A percentile compares a stretch with the other conserved stretches of the same genome.
phyloP scores from a whole-genome alignment of 1,140 invertebrate genomes.

The Drosophila burlai region DNA sequence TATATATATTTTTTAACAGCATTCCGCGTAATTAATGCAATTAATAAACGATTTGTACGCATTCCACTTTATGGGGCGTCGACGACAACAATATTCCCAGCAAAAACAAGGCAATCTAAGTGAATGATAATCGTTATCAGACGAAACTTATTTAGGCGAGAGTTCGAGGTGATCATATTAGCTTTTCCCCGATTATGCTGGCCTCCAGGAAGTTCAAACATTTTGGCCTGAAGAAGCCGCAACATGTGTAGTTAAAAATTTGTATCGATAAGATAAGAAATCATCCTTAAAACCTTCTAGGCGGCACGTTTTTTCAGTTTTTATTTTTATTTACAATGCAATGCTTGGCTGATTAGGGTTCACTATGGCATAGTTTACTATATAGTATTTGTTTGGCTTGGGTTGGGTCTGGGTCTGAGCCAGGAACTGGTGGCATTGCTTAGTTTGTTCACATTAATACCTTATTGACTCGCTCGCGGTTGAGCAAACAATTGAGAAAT shows the following conservation, averaged over 20 bases:
- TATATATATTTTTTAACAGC: constrained; percentile 21
- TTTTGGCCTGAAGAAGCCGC: constrained; percentile 23
- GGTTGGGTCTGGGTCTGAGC: constrained; percentile 11
- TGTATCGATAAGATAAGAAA: constrained; percentile 27
- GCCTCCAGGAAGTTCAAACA: constrained; percentile 27
- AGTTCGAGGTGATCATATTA: constrained; percentile 43
- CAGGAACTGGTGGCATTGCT: constrained; percentile 23
- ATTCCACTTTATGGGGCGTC: constrained; percentile 52
- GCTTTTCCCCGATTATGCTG: constrained; percentile 10
- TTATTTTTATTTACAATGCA: constrained; percentile 23
- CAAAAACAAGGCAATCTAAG: constrained; percentile 29
- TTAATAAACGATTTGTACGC: constrained; percentile 73
- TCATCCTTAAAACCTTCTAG: background rate
- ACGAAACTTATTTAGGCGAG: background rate
- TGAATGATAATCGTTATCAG: constrained; percentile 45
- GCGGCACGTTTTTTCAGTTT: constrained; percentile 15
- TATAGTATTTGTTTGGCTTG: constrained; percentile 27
- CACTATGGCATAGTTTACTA: constrained; percentile 14
- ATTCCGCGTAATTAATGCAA: constrained; percentile 66
- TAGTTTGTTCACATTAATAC: constrained; percentile 29
- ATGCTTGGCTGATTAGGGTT: constrained; percentile 19
- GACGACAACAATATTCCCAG: constrained; percentile 6
- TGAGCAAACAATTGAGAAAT: constrained; percentile 32
- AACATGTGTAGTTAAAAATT: constrained; percentile 34
- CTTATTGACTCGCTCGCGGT: constrained; percentile 20